These are phyloP conservation scores for Neodon shergylaensis DNA, from an alignment of 2,113 vertebrate genomes.

Conservation along the genomic window DNA sequence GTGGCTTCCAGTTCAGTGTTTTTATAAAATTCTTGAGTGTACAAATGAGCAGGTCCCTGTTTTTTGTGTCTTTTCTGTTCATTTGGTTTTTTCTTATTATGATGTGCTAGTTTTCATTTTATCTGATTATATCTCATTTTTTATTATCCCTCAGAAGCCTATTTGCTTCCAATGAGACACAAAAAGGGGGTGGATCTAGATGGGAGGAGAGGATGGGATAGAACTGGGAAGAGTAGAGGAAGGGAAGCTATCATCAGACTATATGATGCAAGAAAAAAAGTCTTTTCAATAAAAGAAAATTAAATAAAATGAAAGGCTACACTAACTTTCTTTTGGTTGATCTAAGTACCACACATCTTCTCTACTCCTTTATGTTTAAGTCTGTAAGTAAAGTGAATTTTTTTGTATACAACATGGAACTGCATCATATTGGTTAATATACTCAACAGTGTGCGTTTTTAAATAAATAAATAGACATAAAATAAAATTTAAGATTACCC, in stretches of 20 bases:
- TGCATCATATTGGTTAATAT: neutral
- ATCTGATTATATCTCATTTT: neutral
- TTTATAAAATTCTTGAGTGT: neutral
- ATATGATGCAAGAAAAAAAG: neutral
- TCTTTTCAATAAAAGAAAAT: neutral
- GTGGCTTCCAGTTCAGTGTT: neutral
- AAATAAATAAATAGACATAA: neutral
- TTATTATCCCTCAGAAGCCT: neutral
- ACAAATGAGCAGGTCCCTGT: neutral
- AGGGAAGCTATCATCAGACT: neutral
- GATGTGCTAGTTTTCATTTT: neutral
- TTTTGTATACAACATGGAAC: neutral
- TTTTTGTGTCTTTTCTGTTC: neutral
- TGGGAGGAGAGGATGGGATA: neutral
- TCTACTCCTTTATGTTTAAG: neutral
- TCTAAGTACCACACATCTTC: too few species aligned
- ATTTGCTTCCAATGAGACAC: neutral
- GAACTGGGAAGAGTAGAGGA: neutral
- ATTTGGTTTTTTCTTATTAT: neutral
- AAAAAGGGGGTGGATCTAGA: neutral
- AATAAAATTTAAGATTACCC: neutral
- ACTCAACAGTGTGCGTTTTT: neutral
- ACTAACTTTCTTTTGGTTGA: neutral
- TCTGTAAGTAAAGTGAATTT: neutral
- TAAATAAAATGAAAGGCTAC: neutral